Percentiles rank a stretch among this genome's conserved stretches.
Evolutionary conservation across 2,888 invertebrate genomes (phyloP).

Genomic region (Parnassius mnemosyne): DNA sequence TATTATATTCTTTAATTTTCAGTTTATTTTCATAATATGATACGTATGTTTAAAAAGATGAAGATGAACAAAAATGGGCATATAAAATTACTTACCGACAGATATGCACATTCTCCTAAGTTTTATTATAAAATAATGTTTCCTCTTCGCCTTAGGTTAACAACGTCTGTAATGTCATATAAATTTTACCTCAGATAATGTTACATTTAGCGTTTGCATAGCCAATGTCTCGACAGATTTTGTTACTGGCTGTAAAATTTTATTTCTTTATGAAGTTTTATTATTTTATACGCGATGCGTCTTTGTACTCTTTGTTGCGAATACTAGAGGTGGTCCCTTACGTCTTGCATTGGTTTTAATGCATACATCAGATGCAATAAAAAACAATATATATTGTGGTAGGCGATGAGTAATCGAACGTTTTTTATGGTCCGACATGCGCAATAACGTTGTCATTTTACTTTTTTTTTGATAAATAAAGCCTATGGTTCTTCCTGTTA

Average conservation of each 20-base stretch:
- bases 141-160: slow-evolving; percentile 28
- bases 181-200: slow-evolving; percentile 43
- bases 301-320: slow-evolving; percentile 55
- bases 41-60: no score
- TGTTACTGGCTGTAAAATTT: slow-evolving; percentile 63
- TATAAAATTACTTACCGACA: no score
- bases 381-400: slow-evolving; percentile 58
- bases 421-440: slow-evolving; percentile 48
- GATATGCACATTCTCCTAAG: neutral
- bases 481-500: slow-evolving; percentile 48
- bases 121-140: neutral
- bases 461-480: slow-evolving; percentile 51
- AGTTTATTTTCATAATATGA: no score
- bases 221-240: slow-evolving; percentile 43
- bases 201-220: slow-evolving; percentile 40
- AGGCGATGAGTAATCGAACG: slow-evolving; percentile 63
- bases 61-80: no score
- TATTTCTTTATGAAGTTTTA: slow-evolving; percentile 63
- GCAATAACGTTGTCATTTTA: slow-evolving; percentile 52
- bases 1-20: no score
- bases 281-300: slow-evolving; percentile 50
- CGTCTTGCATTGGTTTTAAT: slow-evolving; percentile 36
- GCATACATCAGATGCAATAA: slow-evolving; percentile 43
- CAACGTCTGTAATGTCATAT: slow-evolving; percentile 32
- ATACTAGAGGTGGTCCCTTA: slow-evolving; percentile 41